These are phyloP conservation scores for Meloidogyne exigua DNA, from an alignment of 1,140 invertebrate genomes.

Conservation along the genomic window DNA sequence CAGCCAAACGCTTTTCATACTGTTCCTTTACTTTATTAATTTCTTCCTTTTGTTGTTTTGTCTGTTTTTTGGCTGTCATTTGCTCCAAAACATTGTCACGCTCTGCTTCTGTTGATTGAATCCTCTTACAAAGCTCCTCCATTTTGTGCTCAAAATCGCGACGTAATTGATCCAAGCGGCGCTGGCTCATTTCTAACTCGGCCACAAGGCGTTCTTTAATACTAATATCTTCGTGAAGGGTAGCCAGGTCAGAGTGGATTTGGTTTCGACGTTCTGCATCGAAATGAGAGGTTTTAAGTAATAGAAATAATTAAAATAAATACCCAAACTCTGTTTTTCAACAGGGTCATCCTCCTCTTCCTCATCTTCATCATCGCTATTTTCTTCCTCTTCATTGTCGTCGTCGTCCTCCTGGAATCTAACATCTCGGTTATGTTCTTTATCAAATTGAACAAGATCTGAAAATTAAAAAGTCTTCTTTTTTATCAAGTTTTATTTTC, in stretches of 20 bases:
- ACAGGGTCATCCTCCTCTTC: constrained; percentile 37
- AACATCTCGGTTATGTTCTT: constrained; percentile 14
- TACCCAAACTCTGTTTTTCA: constrained; percentile 50
- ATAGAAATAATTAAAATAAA: constrained; percentile 52
- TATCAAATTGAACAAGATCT: neutral
- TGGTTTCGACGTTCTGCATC: constrained; percentile 41
- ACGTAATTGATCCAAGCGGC: constrained; percentile 77
- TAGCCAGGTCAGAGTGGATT: constrained; percentile 45
- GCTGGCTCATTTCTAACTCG: constrained; percentile 83
- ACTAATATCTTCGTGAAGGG: constrained; percentile 48
- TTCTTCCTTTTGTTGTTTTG: constrained; percentile 38
- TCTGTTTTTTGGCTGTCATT: constrained; percentile 37
- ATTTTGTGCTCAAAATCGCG: constrained; percentile 92
- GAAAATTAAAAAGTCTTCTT: constrained; percentile 20
- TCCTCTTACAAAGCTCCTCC: constrained; percentile 80
- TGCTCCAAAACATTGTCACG: constrained; percentile 74
- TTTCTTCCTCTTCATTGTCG: neutral
- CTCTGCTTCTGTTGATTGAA: constrained; percentile 84
- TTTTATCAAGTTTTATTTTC: constrained; percentile 12
- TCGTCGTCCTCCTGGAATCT: neutral
- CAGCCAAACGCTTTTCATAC: constrained; percentile 80
- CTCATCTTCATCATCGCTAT: constrained; percentile 14
- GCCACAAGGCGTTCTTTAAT: constrained; percentile 74
- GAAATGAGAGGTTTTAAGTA: constrained; percentile 37
- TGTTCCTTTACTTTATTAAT: constrained; percentile 82